Percentiles rank a stretch among this genome's conserved stretches.
Conservation (phyloP, 2,797 vertebrate species). For the Cyclura pinguis region DNA sequence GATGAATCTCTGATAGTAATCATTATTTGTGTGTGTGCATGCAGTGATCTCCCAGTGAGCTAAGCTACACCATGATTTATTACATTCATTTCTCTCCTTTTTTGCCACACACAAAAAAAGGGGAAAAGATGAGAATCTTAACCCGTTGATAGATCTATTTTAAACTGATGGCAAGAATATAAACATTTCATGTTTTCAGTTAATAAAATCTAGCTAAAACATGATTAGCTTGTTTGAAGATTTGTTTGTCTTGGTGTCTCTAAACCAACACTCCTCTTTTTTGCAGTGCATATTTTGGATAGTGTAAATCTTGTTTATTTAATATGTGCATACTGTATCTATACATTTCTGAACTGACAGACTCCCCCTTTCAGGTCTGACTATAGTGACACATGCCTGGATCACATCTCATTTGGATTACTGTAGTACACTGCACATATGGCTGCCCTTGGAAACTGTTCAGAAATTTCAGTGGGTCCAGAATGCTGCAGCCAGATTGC, state of each 20-base stretch:
- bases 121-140: neutral
- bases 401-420: too few relatives aligned
- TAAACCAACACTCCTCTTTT: neutral
- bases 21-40: neutral
- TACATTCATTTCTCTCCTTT: neutral
- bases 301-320: neutral
- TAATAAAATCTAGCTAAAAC: conserved; percentile 13
- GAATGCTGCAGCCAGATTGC: too few relatives aligned
- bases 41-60: conserved; percentile 6
- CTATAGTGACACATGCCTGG: too few relatives aligned
- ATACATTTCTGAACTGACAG: too few relatives aligned
- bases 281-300: neutral
- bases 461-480: too few relatives aligned
- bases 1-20: conserved; percentile 35
- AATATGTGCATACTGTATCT: too few relatives aligned
- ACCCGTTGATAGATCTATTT: neutral
- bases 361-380: too few relatives aligned
- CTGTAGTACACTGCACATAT: too few relatives aligned
- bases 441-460: too few relatives aligned
- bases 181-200: conserved; percentile 21
- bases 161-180: conserved; percentile 18
- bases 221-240: conserved; percentile 27
- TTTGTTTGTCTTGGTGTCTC: neutral
- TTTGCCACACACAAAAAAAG: neutral
- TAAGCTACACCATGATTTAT: conserved; percentile 15